Evolutionary conservation across 2,113 vertebrate genomes (phyloP).

Genomic region (Pseudopodoces humilis): DNA sequence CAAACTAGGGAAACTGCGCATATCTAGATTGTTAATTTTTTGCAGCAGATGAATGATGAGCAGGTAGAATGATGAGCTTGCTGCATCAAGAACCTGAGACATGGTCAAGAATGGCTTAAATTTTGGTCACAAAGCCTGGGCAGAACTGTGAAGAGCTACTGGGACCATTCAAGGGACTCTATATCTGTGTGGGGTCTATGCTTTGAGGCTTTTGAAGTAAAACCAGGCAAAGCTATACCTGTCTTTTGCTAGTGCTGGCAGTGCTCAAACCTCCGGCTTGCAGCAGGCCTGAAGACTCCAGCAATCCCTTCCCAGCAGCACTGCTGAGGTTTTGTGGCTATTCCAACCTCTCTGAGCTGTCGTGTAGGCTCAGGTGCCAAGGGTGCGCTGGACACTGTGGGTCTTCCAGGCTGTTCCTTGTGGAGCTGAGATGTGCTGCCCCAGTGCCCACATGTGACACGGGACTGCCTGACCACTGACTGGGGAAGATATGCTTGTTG

Average conservation of each 20-base stretch:
- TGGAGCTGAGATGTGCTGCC: not conserved
- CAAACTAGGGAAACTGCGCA: not conserved
- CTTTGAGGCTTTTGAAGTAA: not conserved
- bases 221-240: not conserved
- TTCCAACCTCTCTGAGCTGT: not conserved
- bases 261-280: rapidly evolving
- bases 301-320: not conserved
- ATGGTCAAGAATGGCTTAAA: not conserved
- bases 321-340: not conserved
- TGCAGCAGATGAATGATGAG: not conserved
- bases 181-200: not conserved
- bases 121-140: not conserved
- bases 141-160: not conserved
- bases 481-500: rapidly evolving
- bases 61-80: not conserved
- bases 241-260: not conserved
- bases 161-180: not conserved
- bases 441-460: not conserved
- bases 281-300: not conserved
- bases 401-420: not conserved
- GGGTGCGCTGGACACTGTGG: rapidly evolving
- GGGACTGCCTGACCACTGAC: rapidly evolving
- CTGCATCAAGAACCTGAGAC: not conserved
- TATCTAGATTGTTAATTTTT: not conserved
- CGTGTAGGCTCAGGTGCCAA: rapidly evolving